phyloP scores from a whole-genome alignment of 37 sponge, comb jelly and placozoan species.

The Crambe crambe region DNA sequence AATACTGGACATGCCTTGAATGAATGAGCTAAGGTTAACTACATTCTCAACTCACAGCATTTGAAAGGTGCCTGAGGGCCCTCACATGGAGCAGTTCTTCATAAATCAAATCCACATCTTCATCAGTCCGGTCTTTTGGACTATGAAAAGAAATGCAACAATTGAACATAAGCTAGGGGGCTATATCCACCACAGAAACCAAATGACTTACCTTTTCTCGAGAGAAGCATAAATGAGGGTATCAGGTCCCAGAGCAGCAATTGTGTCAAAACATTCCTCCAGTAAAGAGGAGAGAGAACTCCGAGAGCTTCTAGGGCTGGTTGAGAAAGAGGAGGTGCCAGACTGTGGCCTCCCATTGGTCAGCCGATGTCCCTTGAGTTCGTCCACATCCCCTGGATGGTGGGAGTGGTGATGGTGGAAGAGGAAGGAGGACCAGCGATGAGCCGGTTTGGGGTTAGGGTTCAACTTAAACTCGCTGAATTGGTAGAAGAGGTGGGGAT shows the following conservation, averaged over 20 bases:
- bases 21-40: too few species aligned
- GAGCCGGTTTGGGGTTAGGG: not conserved
- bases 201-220: slow-evolving; percentile 66
- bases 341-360: slow-evolving; percentile 18
- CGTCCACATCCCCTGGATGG: not conserved
- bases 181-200: not conserved
- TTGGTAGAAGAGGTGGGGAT: slow-evolving; percentile 38
- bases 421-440: slow-evolving; percentile 22
- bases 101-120: slow-evolving; percentile 78
- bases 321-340: not conserved
- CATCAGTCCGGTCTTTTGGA: slow-evolving; percentile 67
- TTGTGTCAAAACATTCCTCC: slow-evolving; percentile 80
- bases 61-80: slow-evolving; percentile 79
- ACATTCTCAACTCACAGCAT: slow-evolving; percentile 60
- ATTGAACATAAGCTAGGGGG: not conserved
- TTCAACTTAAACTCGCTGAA: slow-evolving; percentile 12
- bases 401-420: not conserved
- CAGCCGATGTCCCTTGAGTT: not conserved
- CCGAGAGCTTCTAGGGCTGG: slow-evolving; percentile 27
- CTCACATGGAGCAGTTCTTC: slow-evolving; percentile 81
- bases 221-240: slow-evolving; percentile 73
- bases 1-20: too few species aligned
- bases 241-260: slow-evolving; percentile 77
- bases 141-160: slow-evolving; percentile 23
- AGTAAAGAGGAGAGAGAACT: slow-evolving; percentile 46